phyloP scores from a whole-genome alignment of 2,113 vertebrate species.

The Microcebus lehilahytsara region DNA sequence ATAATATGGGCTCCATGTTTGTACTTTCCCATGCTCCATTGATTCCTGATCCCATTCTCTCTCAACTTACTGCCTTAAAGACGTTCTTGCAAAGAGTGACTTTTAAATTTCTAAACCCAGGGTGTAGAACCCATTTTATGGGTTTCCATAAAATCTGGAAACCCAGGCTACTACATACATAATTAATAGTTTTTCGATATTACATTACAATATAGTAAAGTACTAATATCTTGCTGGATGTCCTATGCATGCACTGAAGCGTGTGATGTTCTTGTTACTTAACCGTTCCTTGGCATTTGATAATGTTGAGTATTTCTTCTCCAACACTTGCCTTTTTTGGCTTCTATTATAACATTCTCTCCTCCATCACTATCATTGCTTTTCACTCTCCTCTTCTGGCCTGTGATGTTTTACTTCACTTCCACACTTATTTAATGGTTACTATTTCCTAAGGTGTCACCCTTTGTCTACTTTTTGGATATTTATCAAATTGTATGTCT shows the following conservation, averaged over 20 bases:
- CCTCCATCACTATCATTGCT: not conserved
- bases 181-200: not conserved
- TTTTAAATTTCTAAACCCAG: not conserved
- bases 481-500: not conserved
- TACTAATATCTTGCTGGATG: not conserved
- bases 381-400: not conserved
- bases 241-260: not conserved
- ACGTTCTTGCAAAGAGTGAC: not conserved
- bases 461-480: not conserved
- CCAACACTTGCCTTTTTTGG: not conserved
- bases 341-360: not conserved
- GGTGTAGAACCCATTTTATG: too few species aligned
- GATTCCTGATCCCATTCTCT: not conserved
- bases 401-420: not conserved
- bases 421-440: not conserved
- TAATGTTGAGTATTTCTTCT: not conserved
- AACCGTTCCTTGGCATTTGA: not conserved
- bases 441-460: not conserved
- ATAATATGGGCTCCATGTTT: not conserved
- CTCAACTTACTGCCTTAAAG: not conserved
- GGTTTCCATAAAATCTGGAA: not conserved
- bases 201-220: not conserved
- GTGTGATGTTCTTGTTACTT: not conserved
- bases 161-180: not conserved
- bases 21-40: not conserved